Conservation (phyloP, 2,888 invertebrate species). For the Apamea sordens region DNA sequence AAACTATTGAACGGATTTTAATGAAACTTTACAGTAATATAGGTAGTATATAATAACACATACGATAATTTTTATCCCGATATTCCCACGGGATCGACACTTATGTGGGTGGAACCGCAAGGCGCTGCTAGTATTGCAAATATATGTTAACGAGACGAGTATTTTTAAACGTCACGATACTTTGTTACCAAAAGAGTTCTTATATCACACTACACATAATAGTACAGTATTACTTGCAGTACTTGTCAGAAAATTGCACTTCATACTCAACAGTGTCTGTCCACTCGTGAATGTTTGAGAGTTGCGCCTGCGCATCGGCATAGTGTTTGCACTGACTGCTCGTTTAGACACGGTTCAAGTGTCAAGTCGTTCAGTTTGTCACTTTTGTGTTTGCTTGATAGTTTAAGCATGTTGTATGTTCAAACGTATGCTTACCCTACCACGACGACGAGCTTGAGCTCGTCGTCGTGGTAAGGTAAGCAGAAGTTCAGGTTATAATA, state of each 20-base stretch:
- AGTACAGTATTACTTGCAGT: conserved; percentile 41
- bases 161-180: conserved; percentile 5
- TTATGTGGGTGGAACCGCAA: too few species aligned
- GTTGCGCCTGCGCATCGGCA: conserved; percentile 64
- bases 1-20: too few species aligned
- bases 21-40: too few species aligned
- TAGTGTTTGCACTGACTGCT: conserved; percentile 66
- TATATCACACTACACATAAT: conserved; percentile 32
- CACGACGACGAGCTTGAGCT: too few species aligned
- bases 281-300: conserved; percentile 61
- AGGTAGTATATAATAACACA: too few species aligned
- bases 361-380: conserved; percentile 61
- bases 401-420: conserved; percentile 49
- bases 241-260: conserved; percentile 49
- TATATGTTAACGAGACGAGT: not conserved
- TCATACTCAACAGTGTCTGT: conserved; percentile 45
- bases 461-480: conserved; percentile 31
- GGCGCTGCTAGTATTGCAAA: not conserved
- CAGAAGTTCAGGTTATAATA: conserved; percentile 22
- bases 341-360: conserved; percentile 68
- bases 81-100: too few species aligned
- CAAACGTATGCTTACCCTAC: too few species aligned
- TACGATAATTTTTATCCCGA: too few species aligned
- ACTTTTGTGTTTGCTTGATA: conserved; percentile 47
- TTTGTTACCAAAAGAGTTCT: conserved; percentile 12